Evolutionary conservation across 1,140 invertebrate genomes (phyloP).

Genomic region (Aphis gossypii): DNA sequence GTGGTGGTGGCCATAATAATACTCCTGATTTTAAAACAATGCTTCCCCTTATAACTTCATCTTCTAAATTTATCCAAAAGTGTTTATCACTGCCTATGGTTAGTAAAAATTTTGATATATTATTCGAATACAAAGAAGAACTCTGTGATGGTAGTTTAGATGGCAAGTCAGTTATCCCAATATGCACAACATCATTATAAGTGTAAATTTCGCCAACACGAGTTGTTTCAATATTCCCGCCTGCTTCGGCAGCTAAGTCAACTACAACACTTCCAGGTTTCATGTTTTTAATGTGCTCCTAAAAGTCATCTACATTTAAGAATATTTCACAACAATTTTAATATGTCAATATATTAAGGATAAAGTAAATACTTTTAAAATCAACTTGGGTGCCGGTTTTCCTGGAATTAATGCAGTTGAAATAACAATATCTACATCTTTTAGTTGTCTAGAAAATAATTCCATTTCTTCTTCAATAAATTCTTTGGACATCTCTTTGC

Average conservation of each 20-base stretch:
- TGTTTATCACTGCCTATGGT: slow-evolving; percentile 82
- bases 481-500: slow-evolving; percentile 89
- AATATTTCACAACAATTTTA: background rate
- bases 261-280: slow-evolving; percentile 89
- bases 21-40: slow-evolving; percentile 79
- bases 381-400: slow-evolving; percentile 81
- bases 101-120: slow-evolving; percentile 86
- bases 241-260: slow-evolving; percentile 87
- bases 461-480: slow-evolving; percentile 88
- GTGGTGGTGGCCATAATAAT: slow-evolving; percentile 83
- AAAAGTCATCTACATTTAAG: slow-evolving; percentile 58
- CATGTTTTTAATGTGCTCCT: slow-evolving; percentile 85
- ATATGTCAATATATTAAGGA: background rate
- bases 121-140: slow-evolving; percentile 87
- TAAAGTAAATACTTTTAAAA: slow-evolving; percentile 72
- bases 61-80: slow-evolving; percentile 81
- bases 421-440: slow-evolving; percentile 83
- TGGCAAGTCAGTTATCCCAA: slow-evolving; percentile 86
- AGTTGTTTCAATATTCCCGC: slow-evolving; percentile 88
- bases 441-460: slow-evolving; percentile 84
- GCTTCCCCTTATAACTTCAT: slow-evolving; percentile 86
- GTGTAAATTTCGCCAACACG: slow-evolving; percentile 78
- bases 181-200: slow-evolving; percentile 82
- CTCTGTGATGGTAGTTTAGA: slow-evolving; percentile 85
- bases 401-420: slow-evolving; percentile 90